These are phyloP conservation scores for Drosophila sordidapex DNA, from an alignment of 2,888 invertebrate genomes.

Conservation along the genomic window DNA sequence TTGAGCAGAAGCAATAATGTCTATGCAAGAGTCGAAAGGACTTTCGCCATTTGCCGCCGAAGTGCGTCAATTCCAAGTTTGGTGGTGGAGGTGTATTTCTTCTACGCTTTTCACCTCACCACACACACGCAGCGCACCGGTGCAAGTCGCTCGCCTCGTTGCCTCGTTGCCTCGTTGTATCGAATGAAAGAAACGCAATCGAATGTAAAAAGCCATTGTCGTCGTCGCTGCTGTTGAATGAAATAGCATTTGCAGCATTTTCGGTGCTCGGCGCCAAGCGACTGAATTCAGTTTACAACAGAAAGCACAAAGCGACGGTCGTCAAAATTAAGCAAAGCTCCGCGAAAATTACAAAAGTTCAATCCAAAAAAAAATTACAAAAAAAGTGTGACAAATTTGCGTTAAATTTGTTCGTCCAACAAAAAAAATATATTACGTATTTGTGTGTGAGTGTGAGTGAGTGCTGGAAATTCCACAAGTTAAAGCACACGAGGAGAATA, in stretches of 20 bases:
- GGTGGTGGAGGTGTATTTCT: constrained; percentile 23
- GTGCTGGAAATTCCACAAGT: constrained; percentile 50
- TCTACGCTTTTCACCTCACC: constrained; percentile 50
- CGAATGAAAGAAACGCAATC: constrained; percentile 37
- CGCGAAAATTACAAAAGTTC: constrained; percentile 30
- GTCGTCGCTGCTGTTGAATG: constrained; percentile 14
- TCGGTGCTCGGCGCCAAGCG: constrained; percentile 66
- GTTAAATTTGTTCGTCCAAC: constrained; percentile 40
- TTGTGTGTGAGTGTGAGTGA: constrained; percentile 20
- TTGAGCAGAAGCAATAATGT: constrained; percentile 45
- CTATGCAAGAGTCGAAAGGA: constrained; percentile 28
- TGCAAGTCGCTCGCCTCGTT: constrained; percentile 18
- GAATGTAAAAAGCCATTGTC: constrained; percentile 41
- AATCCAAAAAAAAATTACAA: not conserved
- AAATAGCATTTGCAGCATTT: constrained; percentile 27
- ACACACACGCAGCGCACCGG: constrained; percentile 19
- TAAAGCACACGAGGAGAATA: constrained; percentile 22
- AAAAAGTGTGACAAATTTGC: constrained; percentile 14
- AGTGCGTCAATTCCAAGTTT: constrained; percentile 24
- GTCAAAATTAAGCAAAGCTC: constrained; percentile 70
- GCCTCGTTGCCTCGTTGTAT: constrained; percentile 16
- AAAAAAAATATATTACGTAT: constrained; percentile 17
- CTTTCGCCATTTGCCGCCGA: constrained; percentile 5
- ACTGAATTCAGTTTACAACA: constrained; percentile 82
- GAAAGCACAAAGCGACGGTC: constrained; percentile 84